Conservation (phyloP, 2,113 vertebrate genomes). For the Zootoca vivipara region DNA sequence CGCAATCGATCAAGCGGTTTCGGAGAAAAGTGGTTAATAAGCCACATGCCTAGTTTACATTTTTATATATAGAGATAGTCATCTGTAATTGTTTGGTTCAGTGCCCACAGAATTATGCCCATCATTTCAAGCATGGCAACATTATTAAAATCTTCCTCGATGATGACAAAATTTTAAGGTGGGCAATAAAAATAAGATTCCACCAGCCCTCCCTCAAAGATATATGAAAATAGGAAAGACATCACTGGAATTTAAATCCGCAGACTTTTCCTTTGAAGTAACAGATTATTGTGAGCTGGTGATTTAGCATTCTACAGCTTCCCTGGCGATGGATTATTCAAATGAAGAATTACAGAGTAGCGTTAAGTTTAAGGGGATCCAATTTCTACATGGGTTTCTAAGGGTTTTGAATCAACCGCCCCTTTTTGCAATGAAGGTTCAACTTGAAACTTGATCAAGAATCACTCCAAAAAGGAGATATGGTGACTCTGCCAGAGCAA, state of each 20-base stretch:
- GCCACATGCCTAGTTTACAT: no score
- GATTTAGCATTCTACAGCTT: not conserved
- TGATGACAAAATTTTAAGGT: not conserved
- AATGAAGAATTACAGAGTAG: not conserved
- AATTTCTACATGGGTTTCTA: not conserved
- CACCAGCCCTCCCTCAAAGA: constrained; percentile 3
- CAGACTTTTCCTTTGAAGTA: constrained; percentile 22
- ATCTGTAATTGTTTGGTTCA: not conserved
- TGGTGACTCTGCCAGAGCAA: not conserved
- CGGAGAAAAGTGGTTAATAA: no score
- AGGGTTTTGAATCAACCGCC: not conserved
- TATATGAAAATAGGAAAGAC: not conserved
- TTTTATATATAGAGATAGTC: no score
- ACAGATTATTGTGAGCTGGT: not conserved
- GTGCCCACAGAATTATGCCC: not conserved
- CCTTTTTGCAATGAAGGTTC: constrained; percentile 18
- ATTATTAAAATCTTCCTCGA: not conserved
- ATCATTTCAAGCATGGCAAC: not conserved
- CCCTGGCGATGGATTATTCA: constrained; percentile 15
- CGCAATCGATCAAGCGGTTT: no score
- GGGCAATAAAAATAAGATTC: not conserved
- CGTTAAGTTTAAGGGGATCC: constrained; percentile 4
- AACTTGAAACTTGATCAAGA: constrained; percentile 19
- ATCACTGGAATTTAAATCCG: not conserved
- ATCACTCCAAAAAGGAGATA: not conserved